A percentile compares a stretch with the other conserved stretches of the same genome.
Conservation (phyloP, 2,888 invertebrate genomes). For the Stenoptilia bipunctidactyla region DNA sequence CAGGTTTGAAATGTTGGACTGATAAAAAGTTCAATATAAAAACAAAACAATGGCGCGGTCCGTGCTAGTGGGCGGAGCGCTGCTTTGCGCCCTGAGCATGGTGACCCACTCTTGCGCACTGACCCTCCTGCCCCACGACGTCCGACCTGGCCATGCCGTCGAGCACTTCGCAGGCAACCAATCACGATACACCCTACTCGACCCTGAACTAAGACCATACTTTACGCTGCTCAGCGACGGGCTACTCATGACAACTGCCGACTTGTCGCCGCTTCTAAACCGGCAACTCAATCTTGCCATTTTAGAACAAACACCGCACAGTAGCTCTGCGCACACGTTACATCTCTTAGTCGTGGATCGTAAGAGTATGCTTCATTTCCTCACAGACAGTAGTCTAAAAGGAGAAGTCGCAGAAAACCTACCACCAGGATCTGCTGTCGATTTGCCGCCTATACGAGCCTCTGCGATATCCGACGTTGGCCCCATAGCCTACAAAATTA, state of each 20-base stretch:
- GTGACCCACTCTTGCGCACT: conserved; percentile 44
- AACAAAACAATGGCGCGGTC: conserved; percentile 43
- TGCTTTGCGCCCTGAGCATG: conserved; percentile 46
- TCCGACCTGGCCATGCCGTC: conserved; percentile 90
- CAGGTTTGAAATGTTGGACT: conserved; percentile 59
- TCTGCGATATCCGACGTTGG: conserved; percentile 75
- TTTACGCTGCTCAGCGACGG: conserved; percentile 91
- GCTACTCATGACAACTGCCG: conserved; percentile 91
- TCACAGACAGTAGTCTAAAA: conserved; percentile 66
- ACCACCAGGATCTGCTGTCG: conserved; percentile 78
- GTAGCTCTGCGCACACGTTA: conserved; percentile 83
- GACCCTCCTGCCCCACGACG: conserved; percentile 88
- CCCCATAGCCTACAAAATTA: conserved; percentile 84
- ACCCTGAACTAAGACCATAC: conserved; percentile 85
- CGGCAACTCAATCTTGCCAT: conserved; percentile 85
- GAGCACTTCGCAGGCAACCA: conserved; percentile 78
- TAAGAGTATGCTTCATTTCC: conserved; percentile 84
- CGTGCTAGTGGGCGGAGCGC: conserved; percentile 48
- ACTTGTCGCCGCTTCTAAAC: conserved; percentile 84
- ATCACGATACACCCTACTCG: conserved; percentile 71
- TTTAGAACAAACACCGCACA: conserved; percentile 84
- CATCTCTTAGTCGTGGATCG: conserved; percentile 88
- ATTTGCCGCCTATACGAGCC: conserved; percentile 80
- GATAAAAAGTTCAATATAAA: conserved; percentile 19
- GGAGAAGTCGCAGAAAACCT: conserved; percentile 85